Evolutionary conservation across 2,888 invertebrate genomes (phyloP).

Genomic region (Apantesis nais): DNA sequence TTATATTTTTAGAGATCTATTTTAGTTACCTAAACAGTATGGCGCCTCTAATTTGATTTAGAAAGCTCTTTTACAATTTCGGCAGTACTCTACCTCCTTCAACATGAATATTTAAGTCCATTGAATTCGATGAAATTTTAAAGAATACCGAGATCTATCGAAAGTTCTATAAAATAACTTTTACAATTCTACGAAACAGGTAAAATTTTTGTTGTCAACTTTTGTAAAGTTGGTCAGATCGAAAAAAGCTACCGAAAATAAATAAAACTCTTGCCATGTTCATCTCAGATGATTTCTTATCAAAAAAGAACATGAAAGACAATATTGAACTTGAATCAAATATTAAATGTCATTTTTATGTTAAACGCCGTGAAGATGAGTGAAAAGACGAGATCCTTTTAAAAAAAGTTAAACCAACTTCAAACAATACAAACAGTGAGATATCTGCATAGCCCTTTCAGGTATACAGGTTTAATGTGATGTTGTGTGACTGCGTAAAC

Average conservation of each 20-base stretch:
- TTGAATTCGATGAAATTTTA: background rate
- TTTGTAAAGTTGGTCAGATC: conserved; percentile 16
- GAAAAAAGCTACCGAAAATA: background rate
- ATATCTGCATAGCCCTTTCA: too few relatives aligned
- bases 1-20: background rate
- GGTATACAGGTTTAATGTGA: too few relatives aligned
- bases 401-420: too few relatives aligned
- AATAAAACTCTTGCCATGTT: background rate
- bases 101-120: background rate
- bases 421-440: too few relatives aligned
- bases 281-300: background rate
- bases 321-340: background rate
- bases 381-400: background rate
- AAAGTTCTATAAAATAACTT: conserved; percentile 27
- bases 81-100: background rate
- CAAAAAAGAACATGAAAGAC: background rate
- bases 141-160: conserved; percentile 12
- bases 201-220: conserved; percentile 33
- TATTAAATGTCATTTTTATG: background rate
- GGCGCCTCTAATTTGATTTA: background rate
- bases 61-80: background rate
- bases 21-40: background rate
- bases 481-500: too few relatives aligned
- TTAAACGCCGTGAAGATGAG: background rate
- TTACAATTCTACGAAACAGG: conserved; percentile 28